Percentiles rank a stretch among this genome's conserved stretches.
Evolutionary conservation across 2,888 invertebrate species (phyloP).

Genomic region (Hyles lineata): DNA sequence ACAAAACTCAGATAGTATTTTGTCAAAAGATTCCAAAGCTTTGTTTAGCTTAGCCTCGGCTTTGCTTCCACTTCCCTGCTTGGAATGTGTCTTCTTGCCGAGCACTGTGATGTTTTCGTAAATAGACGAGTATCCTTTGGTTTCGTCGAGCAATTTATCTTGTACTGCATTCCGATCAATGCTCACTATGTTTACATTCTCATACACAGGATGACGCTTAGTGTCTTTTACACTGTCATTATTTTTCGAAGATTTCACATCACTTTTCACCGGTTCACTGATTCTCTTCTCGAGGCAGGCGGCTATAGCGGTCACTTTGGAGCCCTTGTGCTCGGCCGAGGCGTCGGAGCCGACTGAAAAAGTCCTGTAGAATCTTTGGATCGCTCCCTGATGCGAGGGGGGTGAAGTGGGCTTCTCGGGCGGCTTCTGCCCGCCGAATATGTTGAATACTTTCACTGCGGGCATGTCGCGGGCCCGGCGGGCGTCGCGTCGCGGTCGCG

Average conservation of each 20-base stretch:
- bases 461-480: constrained; percentile 81
- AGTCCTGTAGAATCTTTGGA: constrained; percentile 83
- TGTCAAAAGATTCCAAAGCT: constrained; percentile 81
- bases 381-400: constrained; percentile 68
- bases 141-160: constrained; percentile 68
- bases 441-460: constrained; percentile 84
- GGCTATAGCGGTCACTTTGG: constrained; percentile 80
- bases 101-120: constrained; percentile 81
- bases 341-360: constrained; percentile 77
- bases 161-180: constrained; percentile 52
- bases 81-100: constrained; percentile 52
- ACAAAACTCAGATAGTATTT: constrained; percentile 77
- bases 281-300: constrained; percentile 78
- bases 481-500: constrained; percentile 74
- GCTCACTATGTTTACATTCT: constrained; percentile 76
- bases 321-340: constrained; percentile 71
- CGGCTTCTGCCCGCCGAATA: constrained; percentile 84
- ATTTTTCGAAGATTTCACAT: constrained; percentile 47
- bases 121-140: constrained; percentile 77
- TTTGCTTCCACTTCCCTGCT: constrained; percentile 44
- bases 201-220: constrained; percentile 71
- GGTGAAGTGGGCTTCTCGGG: constrained; percentile 71
- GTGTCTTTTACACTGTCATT: constrained; percentile 60
- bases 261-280: constrained; percentile 63
- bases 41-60: constrained; percentile 73